phyloP scores from a whole-genome alignment of 2,113 vertebrate species.

The Mohoua ochrocephala region DNA sequence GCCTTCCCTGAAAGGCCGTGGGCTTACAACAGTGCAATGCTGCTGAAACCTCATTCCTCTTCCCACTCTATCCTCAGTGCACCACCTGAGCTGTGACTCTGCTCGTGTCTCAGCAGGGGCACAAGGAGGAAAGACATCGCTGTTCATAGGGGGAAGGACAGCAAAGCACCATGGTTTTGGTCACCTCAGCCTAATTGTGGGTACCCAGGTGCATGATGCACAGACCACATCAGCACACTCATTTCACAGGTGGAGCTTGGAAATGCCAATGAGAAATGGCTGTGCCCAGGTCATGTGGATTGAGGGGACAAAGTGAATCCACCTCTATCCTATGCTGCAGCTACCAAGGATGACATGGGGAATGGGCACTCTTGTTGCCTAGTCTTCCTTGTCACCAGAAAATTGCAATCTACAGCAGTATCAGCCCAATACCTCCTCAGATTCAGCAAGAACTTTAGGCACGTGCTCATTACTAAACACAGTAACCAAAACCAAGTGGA shows the following conservation, averaged over 20 bases:
- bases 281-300: background rate
- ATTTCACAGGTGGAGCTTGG: background rate
- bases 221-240: background rate
- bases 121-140: background rate
- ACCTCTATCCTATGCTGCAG: background rate
- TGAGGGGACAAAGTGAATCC: background rate
- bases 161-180: background rate
- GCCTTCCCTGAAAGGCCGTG: background rate
- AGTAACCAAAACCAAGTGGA: background rate
- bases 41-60: background rate
- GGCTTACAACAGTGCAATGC: background rate
- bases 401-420: background rate
- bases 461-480: background rate
- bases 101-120: background rate
- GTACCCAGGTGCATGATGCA: fast-evolving
- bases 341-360: background rate
- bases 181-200: background rate
- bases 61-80: background rate
- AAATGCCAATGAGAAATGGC: background rate
- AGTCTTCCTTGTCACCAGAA: background rate
- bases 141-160: background rate
- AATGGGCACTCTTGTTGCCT: background rate
- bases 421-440: background rate
- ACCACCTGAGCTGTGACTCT: background rate
- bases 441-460: background rate